A percentile compares a stretch with the other conserved stretches of the same genome.
These are phyloP conservation scores for Arctopsyche grandis DNA, from an alignment of 1,140 invertebrate species.

Conservation along the genomic window DNA sequence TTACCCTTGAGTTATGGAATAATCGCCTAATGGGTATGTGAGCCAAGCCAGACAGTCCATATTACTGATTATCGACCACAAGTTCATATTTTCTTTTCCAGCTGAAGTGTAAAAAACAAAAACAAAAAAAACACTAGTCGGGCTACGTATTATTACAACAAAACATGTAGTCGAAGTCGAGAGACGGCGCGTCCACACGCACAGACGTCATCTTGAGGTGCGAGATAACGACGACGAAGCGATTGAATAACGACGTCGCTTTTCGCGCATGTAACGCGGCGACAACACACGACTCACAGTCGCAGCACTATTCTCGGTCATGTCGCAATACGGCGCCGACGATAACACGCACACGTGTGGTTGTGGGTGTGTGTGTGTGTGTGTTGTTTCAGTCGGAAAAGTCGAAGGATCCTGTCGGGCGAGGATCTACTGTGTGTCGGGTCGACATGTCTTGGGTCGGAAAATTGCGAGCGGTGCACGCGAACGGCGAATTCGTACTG, in stretches of 20 bases:
- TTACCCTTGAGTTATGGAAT: slow-evolving; percentile 44
- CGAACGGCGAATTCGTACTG: not conserved
- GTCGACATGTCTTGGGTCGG: not conserved
- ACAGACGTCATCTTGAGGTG: slow-evolving; percentile 10
- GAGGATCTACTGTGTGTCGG: no score
- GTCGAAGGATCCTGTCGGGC: not conserved
- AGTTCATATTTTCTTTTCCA: not conserved
- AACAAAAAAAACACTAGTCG: not conserved
- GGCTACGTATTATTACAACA: not conserved
- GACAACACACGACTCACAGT: not conserved
- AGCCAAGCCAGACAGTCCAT: slow-evolving; percentile 49
- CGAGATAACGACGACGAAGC: slow-evolving; percentile 9
- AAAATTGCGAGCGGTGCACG: not conserved
- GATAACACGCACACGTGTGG: no score
- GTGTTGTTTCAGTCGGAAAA: not conserved
- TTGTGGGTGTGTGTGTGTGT: no score
- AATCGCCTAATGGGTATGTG: slow-evolving; percentile 26
- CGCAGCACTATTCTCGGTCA: no score
- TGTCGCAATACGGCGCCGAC: no score
- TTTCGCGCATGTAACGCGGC: not conserved
- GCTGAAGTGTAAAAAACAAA: not conserved
- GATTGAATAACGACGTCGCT: not conserved
- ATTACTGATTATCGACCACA: slow-evolving; percentile 40
- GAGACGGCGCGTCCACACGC: not conserved
- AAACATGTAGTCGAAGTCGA: no score